These are phyloP conservation scores for Sinotaia quadrata DNA, from an alignment of 2,888 invertebrate species.

Conservation along the genomic window DNA sequence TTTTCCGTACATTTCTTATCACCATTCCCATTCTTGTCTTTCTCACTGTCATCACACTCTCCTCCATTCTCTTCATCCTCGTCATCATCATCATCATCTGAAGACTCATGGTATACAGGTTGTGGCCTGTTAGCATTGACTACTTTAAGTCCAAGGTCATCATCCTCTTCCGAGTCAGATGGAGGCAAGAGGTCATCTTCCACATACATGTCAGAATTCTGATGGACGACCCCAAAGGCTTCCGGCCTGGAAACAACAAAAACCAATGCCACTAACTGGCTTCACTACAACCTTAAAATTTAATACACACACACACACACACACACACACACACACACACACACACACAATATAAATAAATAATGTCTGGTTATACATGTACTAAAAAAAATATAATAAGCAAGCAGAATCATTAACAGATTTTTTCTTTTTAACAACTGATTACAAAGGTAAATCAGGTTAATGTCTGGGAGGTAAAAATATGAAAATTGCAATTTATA, in stretches of 20 bases:
- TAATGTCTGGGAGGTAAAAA: too few species aligned
- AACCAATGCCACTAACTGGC: too few species aligned
- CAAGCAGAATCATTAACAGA: too few species aligned
- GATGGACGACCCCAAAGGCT: slow-evolving; percentile 47
- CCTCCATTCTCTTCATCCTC: slow-evolving; percentile 34
- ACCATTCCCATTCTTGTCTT: slow-evolving; percentile 31
- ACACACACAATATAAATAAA: not conserved
- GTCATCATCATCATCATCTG: slow-evolving; percentile 40
- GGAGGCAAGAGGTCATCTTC: slow-evolving; percentile 68
- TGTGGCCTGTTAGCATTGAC: slow-evolving; percentile 57
- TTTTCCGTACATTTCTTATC: not conserved
- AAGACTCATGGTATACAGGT: slow-evolving; percentile 30
- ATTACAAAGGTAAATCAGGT: too few species aligned
- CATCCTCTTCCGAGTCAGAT: slow-evolving; percentile 53
- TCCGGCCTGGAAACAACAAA: slow-evolving; percentile 57
- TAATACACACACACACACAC: not conserved
- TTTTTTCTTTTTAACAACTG: too few species aligned
- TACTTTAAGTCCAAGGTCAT: slow-evolving; percentile 51
- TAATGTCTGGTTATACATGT: not conserved
- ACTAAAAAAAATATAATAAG: too few species aligned
- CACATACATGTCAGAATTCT: slow-evolving; percentile 40
- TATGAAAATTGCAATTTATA: too few species aligned
- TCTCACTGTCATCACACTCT: slow-evolving; percentile 30
- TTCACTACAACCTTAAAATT: too few species aligned
- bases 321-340: slow-evolving; percentile 2